A percentile compares a stretch with the other conserved stretches of the same genome.
Evolutionary conservation across 2,113 vertebrate species (phyloP).

Genomic region (Tachycineta bicolor): DNA sequence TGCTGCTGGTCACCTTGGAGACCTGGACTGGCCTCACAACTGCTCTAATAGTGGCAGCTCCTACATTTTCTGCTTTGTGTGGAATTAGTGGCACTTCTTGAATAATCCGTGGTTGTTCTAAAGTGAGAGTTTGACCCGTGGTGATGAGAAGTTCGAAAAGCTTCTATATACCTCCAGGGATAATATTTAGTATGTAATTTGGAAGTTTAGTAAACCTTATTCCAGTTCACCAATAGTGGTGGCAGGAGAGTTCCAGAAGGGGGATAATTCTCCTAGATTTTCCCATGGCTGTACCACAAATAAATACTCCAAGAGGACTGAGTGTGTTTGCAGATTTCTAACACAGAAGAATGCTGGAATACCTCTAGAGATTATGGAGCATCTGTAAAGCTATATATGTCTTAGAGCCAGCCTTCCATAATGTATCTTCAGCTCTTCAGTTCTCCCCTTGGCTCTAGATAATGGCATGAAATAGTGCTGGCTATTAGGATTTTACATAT

Average conservation of each 20-base stretch:
- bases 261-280: background rate
- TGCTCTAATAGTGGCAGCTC: background rate
- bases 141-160: background rate
- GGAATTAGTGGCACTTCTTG: background rate
- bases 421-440: background rate
- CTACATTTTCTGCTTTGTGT: background rate
- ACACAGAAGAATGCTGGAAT: background rate
- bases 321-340: background rate
- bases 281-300: background rate
- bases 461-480: background rate
- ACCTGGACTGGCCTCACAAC: background rate
- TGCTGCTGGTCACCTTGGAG: background rate
- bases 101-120: background rate
- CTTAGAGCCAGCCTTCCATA: background rate
- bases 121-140: background rate
- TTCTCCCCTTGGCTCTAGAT: background rate
- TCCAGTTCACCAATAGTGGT: background rate
- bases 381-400: background rate
- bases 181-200: background rate
- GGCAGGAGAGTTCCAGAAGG: background rate
- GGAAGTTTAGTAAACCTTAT: background rate
- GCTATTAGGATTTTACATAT: background rate
- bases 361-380: background rate
- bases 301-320: background rate
- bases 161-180: background rate